Percentiles rank a stretch among this genome's conserved stretches.
Evolutionary conservation across 2,888 invertebrate genomes (phyloP).

Genomic region (Ophioninae sp.): DNA sequence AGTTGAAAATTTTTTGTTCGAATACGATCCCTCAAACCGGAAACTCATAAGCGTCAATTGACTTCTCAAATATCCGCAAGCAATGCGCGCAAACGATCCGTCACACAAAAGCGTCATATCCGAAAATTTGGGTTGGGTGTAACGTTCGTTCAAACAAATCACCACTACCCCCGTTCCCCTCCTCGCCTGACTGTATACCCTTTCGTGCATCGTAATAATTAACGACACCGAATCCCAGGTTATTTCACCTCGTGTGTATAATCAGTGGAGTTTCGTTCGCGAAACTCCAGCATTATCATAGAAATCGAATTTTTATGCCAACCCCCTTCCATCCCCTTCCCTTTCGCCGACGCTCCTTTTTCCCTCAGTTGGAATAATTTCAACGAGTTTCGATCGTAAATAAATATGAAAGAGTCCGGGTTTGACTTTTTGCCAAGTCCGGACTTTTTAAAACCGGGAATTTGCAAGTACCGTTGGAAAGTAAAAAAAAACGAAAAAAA

Average conservation of each 20-base stretch:
- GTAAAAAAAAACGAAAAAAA: background rate
- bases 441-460: background rate
- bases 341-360: background rate
- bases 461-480: background rate
- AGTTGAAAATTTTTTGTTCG: no score
- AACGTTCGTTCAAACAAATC: slow-evolving; percentile 28
- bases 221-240: background rate
- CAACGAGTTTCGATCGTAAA: background rate
- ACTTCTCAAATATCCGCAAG: no score
- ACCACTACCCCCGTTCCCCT: no score
- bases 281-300: background rate
- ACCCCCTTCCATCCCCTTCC: background rate
- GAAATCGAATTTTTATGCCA: background rate
- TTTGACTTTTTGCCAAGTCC: slow-evolving; percentile 1
- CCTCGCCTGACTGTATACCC: slow-evolving; percentile 4
- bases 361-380: slow-evolving; percentile 3
- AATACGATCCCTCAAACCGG: no score
- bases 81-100: no score
- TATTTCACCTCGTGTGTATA: background rate
- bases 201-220: background rate
- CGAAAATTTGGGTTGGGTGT: no score
- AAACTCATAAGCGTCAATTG: no score
- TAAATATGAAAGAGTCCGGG: background rate
- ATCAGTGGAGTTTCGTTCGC: background rate
- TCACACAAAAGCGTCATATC: no score